A percentile compares a stretch with the other conserved stretches of the same genome.
Evolutionary conservation across 2,888 invertebrate species (phyloP).

Genomic region (Philonicus albiceps): DNA sequence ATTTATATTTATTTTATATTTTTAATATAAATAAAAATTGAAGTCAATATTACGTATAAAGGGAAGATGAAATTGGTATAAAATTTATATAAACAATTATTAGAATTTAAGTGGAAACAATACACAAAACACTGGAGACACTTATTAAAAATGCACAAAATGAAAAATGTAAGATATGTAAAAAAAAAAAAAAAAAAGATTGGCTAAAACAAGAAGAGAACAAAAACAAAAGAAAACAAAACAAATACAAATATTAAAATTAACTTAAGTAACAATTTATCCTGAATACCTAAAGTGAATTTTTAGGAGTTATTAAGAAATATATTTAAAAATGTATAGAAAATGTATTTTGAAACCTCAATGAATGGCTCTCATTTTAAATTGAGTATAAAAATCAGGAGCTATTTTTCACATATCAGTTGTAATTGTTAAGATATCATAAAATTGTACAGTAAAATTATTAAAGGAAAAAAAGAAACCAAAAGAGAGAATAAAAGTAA

Average conservation of each 20-base stretch:
- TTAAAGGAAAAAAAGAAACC: neutral
- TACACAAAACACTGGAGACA: neutral
- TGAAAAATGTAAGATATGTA: neutral
- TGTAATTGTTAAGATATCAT: neutral
- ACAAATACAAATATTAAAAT: neutral
- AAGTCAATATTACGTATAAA: neutral
- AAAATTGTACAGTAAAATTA: neutral
- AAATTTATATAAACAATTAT: neutral
- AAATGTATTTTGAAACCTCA: neutral
- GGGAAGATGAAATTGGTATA: neutral
- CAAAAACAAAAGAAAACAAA: neutral
- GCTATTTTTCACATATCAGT: neutral
- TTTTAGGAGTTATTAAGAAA: neutral
- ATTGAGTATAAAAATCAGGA: neutral
- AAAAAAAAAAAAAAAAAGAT: too few species aligned
- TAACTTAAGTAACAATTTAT: neutral
- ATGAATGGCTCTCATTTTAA: neutral
- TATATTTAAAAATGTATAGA: neutral
- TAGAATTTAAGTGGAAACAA: neutral
- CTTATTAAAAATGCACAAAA: slow-evolving; percentile 3
- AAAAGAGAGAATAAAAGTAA: neutral
- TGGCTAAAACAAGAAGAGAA: neutral
- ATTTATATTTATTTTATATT: neutral
- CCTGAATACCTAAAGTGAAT: neutral
- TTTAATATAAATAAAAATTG: neutral